A percentile compares a stretch with the other conserved stretches of the same genome.
These are phyloP conservation scores for Henicopernis longicauda DNA, from an alignment of 2,113 vertebrate genomes.

Conservation along the genomic window DNA sequence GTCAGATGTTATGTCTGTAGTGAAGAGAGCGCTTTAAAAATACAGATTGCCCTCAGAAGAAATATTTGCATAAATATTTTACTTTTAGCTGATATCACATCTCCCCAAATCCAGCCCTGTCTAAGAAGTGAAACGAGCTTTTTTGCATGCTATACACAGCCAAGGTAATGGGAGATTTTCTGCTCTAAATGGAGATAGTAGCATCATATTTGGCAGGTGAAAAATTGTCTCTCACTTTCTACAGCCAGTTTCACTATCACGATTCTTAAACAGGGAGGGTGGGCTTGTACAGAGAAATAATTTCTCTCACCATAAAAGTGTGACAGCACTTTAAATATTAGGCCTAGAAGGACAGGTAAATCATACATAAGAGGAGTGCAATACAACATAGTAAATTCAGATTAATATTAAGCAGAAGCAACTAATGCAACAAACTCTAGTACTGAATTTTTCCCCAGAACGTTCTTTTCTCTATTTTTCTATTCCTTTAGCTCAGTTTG, in stretches of 20 bases:
- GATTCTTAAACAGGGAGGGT: not conserved
- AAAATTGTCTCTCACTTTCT: not conserved
- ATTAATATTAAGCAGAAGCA: not conserved
- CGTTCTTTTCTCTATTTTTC: not conserved
- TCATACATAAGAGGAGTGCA: not conserved
- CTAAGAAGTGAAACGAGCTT: not conserved
- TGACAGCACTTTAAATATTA: not conserved
- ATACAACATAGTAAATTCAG: not conserved
- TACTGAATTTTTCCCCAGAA: not conserved
- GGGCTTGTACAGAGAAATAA: not conserved
- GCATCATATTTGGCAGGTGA: not conserved
- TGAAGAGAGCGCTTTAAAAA: not conserved
- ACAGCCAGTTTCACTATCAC: not conserved
- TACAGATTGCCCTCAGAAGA: not conserved
- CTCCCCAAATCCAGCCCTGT: not conserved
- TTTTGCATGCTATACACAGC: not conserved
- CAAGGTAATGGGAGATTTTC: not conserved
- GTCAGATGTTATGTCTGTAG: not conserved
- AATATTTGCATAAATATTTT: conserved; percentile 37
- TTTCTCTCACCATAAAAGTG: not conserved
- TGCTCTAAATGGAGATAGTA: not conserved
- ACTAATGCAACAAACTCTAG: not conserved
- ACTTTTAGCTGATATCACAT: not conserved
- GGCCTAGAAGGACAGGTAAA: not conserved
- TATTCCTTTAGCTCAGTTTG: not conserved